phyloP scores from a whole-genome alignment of 37 sponge, comb jelly and placozoan genomes.

The Halichondria panicea region DNA sequence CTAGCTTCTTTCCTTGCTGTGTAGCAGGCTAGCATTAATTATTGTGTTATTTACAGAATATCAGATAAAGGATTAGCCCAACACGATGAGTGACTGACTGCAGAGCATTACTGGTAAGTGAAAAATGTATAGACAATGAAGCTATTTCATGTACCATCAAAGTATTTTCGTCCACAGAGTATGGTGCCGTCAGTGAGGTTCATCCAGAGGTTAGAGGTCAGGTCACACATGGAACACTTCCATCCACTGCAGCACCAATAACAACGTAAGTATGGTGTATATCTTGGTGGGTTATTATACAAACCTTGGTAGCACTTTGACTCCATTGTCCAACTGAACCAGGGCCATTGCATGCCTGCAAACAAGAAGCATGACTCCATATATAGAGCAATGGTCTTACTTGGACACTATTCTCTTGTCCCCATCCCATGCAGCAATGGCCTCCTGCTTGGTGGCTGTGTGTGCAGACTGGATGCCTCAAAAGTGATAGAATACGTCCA shows the following conservation, averaged over 20 bases:
- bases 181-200: conserved; percentile 95
- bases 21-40: no score
- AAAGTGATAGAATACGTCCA: not conserved
- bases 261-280: not conserved
- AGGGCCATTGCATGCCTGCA: conserved; percentile 78
- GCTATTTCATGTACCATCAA: conserved; percentile 84
- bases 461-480: conserved; percentile 64
- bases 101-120: no score
- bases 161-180: conserved; percentile 91
- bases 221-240: conserved; percentile 87
- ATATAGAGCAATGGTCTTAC: conserved; percentile 19
- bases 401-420: conserved; percentile 60
- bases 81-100: no score
- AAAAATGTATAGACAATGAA: no score
- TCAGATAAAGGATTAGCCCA: no score
- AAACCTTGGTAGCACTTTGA: conserved; percentile 76
- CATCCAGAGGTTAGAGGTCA: conserved; percentile 92
- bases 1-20: no score
- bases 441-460: conserved; percentile 56
- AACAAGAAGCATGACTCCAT: not conserved
- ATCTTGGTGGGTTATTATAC: not conserved
- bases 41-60: no score
- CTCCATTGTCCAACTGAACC: conserved; percentile 73
- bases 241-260: conserved; percentile 61
- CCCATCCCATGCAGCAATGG: conserved; percentile 82